Base-by-base conservation (phyloP, 1,140 invertebrate species). In the Lithobius niger region DNA sequence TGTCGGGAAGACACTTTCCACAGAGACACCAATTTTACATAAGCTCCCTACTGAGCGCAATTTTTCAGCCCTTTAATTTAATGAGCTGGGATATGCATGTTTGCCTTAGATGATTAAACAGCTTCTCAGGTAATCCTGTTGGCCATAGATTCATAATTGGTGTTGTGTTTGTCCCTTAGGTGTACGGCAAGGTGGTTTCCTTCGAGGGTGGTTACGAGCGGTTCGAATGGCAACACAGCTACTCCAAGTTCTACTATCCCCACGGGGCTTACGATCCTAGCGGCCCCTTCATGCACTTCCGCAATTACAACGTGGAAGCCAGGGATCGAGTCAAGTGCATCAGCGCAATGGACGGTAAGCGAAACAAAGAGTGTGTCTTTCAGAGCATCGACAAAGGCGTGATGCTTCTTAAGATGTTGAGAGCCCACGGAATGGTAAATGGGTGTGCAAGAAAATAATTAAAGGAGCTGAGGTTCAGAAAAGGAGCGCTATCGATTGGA, bases 251-350 rank as follows among this genome's bases (percentile, higher is more conserved):
- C 0, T 92, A 91, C 64, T 80, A 82, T 63, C 90, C 90, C 0
- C 87, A 86, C 64, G 80, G 81, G 19, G 86, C 82, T 61, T 97
- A 97, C 68, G 82, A 91, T 64, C 81, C 91, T 0, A 78, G 77
- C 16, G 89, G 90, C 15, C 82, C 88, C 0, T 97, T 93, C 68
- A 88, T 94, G 72, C 93, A 92, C 59, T 97, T 98, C 74, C 90
- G 94, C 66, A 92, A 94, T 69, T 98, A 97, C 69, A 96, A 96
- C 71, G 94, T 97, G 0, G 94, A 97, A 74, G 84, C 84, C 0
- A 76, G 95, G 36, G 92, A 97, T 62, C 73, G 94, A 47, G 94
- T 99, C 0, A 95, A 96, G 73, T 97, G 91, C 68, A 83, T 99
- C 59, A 93, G 86, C 69, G 92, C 85, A 0, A 81, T 79, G 15